phyloP scores from a whole-genome alignment of 2,797 vertebrate genomes.

The Sphaeramia orbicularis region DNA sequence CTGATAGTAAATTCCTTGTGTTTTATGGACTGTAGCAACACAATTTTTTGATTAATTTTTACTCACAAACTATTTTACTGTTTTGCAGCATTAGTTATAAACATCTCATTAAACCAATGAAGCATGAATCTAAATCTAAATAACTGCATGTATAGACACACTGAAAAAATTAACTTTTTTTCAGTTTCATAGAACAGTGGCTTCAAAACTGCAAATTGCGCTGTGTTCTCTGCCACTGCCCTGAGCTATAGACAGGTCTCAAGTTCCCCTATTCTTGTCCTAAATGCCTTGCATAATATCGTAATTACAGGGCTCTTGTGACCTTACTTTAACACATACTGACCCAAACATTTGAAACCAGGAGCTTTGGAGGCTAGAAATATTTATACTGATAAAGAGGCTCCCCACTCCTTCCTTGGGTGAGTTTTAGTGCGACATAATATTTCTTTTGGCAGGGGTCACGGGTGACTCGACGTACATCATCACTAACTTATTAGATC shows the following conservation, averaged over 20 bases:
- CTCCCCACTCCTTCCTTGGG: slow-evolving; percentile 73
- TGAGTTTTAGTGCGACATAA: slow-evolving; percentile 86
- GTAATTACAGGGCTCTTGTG: slow-evolving; percentile 83
- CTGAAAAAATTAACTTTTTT: not conserved
- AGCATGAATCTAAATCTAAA: not conserved
- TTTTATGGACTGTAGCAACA: not conserved
- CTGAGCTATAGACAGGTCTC: slow-evolving; percentile 31
- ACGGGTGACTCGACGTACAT: slow-evolving; percentile 90
- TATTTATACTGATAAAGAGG: slow-evolving; percentile 84
- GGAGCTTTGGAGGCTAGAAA: slow-evolving; percentile 78
- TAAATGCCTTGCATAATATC: slow-evolving; percentile 83
- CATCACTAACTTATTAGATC: slow-evolving; percentile 99
- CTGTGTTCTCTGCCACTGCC: slow-evolving; percentile 34
- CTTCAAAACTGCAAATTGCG: slow-evolving; percentile 29
- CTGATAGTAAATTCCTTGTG: no score
- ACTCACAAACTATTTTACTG: no score
- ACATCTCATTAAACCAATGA: not conserved
- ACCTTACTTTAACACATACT: slow-evolving; percentile 79
- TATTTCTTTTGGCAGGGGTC: slow-evolving; percentile 95
- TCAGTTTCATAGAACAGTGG: slow-evolving; percentile 8
- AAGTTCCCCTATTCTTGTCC: slow-evolving; percentile 64
- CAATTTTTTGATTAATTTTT: not conserved
- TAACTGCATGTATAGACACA: not conserved
- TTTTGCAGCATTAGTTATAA: not conserved
- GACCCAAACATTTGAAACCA: slow-evolving; percentile 85